A percentile compares a stretch with the other conserved stretches of the same genome.
Conservation (phyloP, 2,113 vertebrate species). For the Seriola aureovittata region DNA sequence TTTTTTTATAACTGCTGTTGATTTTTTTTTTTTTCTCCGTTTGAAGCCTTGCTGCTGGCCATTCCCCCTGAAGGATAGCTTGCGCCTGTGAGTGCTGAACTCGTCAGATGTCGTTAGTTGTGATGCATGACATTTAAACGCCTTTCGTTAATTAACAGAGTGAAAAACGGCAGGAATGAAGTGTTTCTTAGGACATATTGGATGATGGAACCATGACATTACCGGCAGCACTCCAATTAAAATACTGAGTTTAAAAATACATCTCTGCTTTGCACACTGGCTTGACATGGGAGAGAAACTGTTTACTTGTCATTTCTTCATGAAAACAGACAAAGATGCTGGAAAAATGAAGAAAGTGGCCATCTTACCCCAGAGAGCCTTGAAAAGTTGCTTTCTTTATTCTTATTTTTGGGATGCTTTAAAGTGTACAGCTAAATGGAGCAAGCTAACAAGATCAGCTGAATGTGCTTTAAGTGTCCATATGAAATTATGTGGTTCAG, state of each 20-base stretch:
- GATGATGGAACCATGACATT: slow-evolving; percentile 75
- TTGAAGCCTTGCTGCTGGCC: slow-evolving; percentile 71
- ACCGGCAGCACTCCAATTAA: slow-evolving; percentile 79
- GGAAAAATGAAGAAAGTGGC: slow-evolving; percentile 20
- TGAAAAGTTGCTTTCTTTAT: neutral
- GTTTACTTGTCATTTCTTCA: slow-evolving; percentile 57
- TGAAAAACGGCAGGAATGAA: slow-evolving; percentile 42
- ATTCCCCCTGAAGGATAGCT: slow-evolving; percentile 64
- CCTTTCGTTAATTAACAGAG: slow-evolving; percentile 79
- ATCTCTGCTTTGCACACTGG: slow-evolving; percentile 31
- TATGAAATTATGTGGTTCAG: neutral
- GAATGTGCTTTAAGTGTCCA: slow-evolving; percentile 40
- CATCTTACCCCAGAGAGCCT: neutral
- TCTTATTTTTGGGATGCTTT: neutral
- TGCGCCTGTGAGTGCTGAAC: slow-evolving; percentile 54
- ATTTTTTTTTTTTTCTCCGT: slow-evolving; percentile 49
- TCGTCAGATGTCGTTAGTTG: slow-evolving; percentile 74
- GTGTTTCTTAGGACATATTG: slow-evolving; percentile 62
- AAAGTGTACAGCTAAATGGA: neutral
- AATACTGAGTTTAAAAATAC: slow-evolving; percentile 67
- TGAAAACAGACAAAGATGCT: slow-evolving; percentile 38
- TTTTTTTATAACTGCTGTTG: slow-evolving; percentile 41
- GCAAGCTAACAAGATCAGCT: slow-evolving; percentile 31
- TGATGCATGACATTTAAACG: slow-evolving; percentile 80
- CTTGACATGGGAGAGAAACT: slow-evolving; percentile 51